Conservation (phyloP, 30 jellyfish, hydroid and myxozoan species). For the Mastigias papua region DNA sequence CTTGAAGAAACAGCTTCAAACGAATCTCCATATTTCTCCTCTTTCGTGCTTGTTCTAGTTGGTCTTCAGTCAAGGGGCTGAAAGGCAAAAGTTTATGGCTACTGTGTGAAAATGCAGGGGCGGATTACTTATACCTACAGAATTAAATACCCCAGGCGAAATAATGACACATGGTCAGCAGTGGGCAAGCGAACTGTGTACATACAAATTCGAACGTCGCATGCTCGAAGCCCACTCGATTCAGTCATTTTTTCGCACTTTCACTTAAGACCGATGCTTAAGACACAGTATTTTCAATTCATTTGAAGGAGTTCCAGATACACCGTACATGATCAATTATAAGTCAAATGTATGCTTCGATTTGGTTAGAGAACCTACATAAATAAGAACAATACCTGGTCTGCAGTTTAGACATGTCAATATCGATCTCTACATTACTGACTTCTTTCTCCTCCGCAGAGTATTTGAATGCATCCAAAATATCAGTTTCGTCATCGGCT, state of each 20-base stretch:
- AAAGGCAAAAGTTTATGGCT: not conserved
- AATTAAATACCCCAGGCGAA: too few species aligned
- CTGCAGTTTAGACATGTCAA: constrained; percentile 51
- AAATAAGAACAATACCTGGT: constrained; percentile 16
- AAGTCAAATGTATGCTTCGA: too few species aligned
- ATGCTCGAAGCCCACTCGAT: too few species aligned
- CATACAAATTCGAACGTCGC: too few species aligned
- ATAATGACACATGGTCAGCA: too few species aligned
- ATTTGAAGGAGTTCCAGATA: too few species aligned
- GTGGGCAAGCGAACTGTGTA: too few species aligned
- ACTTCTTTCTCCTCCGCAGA: constrained; percentile 37
- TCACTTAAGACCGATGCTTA: too few species aligned
- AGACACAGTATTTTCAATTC: too few species aligned
- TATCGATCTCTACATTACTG: constrained; percentile 2
- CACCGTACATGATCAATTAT: too few species aligned
- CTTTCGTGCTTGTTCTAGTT: constrained; percentile 65
- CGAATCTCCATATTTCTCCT: constrained; percentile 62
- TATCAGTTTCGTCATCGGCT: constrained; percentile 46
- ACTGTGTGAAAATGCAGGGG: not conserved
- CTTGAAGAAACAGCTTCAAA: constrained; percentile 56
- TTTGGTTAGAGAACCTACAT: not conserved
- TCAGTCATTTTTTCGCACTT: too few species aligned
- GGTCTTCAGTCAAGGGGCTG: constrained; percentile 77
- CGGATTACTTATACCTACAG: not conserved
- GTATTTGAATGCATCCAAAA: constrained; percentile 53